A percentile compares a stretch with the other conserved stretches of the same genome.
These are phyloP conservation scores for Regulus satrapa DNA, from an alignment of 2,113 vertebrate genomes.

Conservation along the genomic window DNA sequence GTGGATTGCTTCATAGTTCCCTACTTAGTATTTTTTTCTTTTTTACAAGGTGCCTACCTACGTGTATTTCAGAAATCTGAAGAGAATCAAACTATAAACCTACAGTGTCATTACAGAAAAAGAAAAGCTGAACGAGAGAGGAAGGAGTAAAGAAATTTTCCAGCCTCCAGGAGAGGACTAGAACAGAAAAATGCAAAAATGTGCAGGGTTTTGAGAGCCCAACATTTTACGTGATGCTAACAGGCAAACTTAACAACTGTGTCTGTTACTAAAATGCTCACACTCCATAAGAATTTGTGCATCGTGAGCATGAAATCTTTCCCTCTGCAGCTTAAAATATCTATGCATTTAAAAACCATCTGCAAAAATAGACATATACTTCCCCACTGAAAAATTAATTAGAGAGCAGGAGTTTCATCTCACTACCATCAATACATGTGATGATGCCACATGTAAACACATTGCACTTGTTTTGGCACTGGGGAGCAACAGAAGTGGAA, in stretches of 20 bases:
- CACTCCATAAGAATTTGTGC: background rate
- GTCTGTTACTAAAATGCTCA: constrained; percentile 13
- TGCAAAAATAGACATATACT: background rate
- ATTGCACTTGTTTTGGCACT: background rate
- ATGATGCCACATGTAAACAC: background rate
- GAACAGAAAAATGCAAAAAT: background rate
- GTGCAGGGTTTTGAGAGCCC: background rate
- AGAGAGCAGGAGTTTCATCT: background rate
- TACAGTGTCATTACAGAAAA: background rate
- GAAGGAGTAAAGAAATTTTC: background rate
- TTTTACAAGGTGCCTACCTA: background rate
- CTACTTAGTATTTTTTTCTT: background rate
- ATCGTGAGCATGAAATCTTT: background rate
- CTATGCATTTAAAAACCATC: background rate
- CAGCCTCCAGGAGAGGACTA: background rate
- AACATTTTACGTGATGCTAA: background rate
- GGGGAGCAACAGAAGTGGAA: background rate
- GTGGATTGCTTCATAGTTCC: background rate
- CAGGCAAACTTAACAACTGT: background rate
- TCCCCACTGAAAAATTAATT: background rate
- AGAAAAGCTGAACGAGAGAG: background rate
- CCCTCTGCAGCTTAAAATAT: background rate
- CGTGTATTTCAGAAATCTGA: background rate
- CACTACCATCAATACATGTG: background rate
- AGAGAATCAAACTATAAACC: background rate